These are phyloP conservation scores for Synergus umbraculus DNA, from an alignment of 2,888 invertebrate species.

Conservation along the genomic window DNA sequence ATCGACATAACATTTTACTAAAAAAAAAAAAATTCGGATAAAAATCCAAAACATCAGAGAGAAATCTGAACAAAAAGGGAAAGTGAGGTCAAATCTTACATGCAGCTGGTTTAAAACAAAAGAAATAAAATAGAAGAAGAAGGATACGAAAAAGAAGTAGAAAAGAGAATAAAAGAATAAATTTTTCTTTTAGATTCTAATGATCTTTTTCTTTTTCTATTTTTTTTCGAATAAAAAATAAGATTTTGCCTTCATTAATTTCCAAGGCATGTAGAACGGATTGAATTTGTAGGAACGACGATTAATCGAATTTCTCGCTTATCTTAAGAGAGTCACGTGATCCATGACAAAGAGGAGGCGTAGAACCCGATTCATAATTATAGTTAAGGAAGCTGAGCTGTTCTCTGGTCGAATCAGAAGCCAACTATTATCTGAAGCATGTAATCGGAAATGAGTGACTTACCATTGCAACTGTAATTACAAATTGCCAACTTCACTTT, in stretches of 20 bases:
- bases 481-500: not conserved
- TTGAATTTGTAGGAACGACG: conserved; percentile 4
- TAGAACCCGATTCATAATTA: conserved; percentile 33
- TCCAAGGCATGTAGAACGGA: not conserved
- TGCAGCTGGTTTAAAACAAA: no score
- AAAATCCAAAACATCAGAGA: no score
- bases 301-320: conserved; percentile 34
- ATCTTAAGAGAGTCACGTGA: conserved; percentile 15
- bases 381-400: conserved; percentile 23
- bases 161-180: no score
- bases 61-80: no score
- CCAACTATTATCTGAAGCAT: not conserved
- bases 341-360: conserved; percentile 30
- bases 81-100: no score
- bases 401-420: conserved; percentile 11
- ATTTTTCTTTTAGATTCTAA: no score
- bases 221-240: not conserved
- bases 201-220: no score
- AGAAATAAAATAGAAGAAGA: no score
- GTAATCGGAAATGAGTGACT: conserved; percentile 25
- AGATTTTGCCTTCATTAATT: not conserved
- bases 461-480: conserved; percentile 19
- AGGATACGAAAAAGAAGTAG: no score
- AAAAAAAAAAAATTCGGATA: no score
- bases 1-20: no score